Base-by-base conservation (phyloP, 1,140 invertebrate species). In the Pogonognathellus flavescens region DNA sequence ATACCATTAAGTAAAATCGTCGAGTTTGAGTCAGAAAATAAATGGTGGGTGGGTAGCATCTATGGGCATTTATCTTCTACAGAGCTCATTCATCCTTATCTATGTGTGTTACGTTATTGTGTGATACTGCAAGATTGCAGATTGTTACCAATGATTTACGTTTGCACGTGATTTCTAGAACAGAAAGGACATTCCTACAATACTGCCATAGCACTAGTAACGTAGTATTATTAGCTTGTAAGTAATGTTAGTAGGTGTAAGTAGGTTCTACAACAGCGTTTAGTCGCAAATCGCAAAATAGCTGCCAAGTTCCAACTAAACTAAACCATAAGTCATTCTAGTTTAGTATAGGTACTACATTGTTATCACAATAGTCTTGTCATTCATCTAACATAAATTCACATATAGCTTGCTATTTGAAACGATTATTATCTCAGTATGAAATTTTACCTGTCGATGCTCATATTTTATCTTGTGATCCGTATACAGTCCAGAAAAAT, bases 371-470 rank as follows among this genome's bases (percentile, higher is more conserved):
- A 25, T 66, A 25, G 62, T 25, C 62, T 13, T 66, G 62, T 66
- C 62, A 66, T 66, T 25, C 31, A 41, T 41, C 31, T 41, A 41
- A 41, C 31, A 41, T 41, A 66, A 66, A 66, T 31, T 66, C 62
- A 66, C 62, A 66, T 25, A 66, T 66, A 66, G 14, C 25, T 66
- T 25, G 25, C 25, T 18, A 20, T 13, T 66, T 66, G 14, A 55
- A 55, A 55, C 11, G 16, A 55, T 66, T 13, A 25, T 66, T 66
- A 66, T 66, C 62, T 25, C 10, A 31, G 22, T 25, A 66, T 66
- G 22, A 14, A 25, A 66, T 20, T 41, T 66, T 66, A 66, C 62
- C 62, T 66, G 62, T 66, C 62, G 25, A 66, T 66, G 62, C 62
- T 66, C 62, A 66, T 66, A 25, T 66, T 66, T 66, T 66, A 66